Evolutionary conservation across 2,888 invertebrate species (phyloP), one percentile per base, ranked within the genome.

Genomic region (Pediacus dermestoides): DNA sequence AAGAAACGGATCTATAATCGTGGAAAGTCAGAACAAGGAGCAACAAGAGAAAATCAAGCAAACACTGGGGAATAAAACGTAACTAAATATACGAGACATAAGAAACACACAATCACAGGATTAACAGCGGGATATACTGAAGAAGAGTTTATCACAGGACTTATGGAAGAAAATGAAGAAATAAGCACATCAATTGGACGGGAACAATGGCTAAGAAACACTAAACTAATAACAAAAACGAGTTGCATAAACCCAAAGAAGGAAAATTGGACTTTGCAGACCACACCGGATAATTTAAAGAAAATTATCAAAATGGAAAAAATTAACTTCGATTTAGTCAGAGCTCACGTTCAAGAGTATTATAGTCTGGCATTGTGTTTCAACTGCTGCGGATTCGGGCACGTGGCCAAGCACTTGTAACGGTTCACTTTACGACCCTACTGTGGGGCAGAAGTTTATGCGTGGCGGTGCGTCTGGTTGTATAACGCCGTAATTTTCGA

Each of bases 341-440:
- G 2, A 11, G 31, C 32, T 2, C 14, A 37, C 22, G 26, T 37
- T 4, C 2, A 42, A 7, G 37, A 37, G 16, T 26, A 37, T n/a
- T 4, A 21, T 7, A 22, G 25, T 2, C n/a, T 42, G 1, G 10
- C 39, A 2, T 21, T 44, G 23, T 44, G 41, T 9, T 44, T 10
- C 12, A 35, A 21, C n/a, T 41, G 41, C 16, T 33, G 41, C n/a
- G n/a, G 36, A 2, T 42, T 32, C 7, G 38, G 44, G 2, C 40
- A 44, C 11, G 25, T 34, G 1, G 7, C 30, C 0, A 41, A 33
- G n/a, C 27, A 30, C 7, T 45, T n/a, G n/a, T n/a, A n/a, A n/a
- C n/a, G n/a, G n/a, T n/a, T n/a, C n/a, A n/a, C n/a, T n/a, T n/a
- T n/a, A n/a, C n/a, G n/a, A n/a, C n/a, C n/a, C n/a, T n/a, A n/a